Percentiles rank a stretch among this genome's conserved stretches.
These are phyloP conservation scores for Gymnobelideus leadbeateri DNA, from an alignment of 2,113 vertebrate genomes.

Conservation along the genomic window DNA sequence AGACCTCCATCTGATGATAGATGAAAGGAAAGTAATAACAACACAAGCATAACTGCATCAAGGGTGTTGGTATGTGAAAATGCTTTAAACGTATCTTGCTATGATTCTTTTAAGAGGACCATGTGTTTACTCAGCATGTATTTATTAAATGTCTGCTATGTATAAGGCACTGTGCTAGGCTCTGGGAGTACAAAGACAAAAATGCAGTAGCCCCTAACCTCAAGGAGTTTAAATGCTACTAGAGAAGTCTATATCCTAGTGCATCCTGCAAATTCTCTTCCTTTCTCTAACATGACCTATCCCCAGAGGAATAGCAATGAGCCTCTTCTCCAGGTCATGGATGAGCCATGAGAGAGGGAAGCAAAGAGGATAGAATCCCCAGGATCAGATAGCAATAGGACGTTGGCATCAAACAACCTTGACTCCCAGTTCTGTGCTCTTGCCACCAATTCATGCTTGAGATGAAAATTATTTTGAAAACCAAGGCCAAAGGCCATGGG, in stretches of 20 bases:
- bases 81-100: neutral
- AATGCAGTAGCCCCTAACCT: neutral
- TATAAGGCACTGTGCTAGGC: neutral
- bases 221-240: neutral
- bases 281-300: neutral
- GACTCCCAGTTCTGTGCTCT: slow-evolving; percentile 62
- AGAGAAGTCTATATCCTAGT: neutral
- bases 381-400: slow-evolving; percentile 21
- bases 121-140: neutral
- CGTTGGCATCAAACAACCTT: neutral
- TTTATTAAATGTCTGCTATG: neutral
- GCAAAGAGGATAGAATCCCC: neutral
- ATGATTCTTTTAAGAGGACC: neutral
- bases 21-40: neutral
- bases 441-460: slow-evolving; percentile 71
- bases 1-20: neutral
- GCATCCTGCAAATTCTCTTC: neutral
- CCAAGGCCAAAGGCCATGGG: slow-evolving; percentile 79
- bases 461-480: slow-evolving; percentile 85
- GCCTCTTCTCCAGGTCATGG: neutral
- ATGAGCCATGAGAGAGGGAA: neutral
- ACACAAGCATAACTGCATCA: neutral
- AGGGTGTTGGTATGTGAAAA: neutral
- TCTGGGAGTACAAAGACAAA: neutral
- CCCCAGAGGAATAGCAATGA: fast-evolving